A percentile compares a stretch with the other conserved stretches of the same genome.
These are phyloP conservation scores for Calonectris borealis DNA, from an alignment of 2,113 vertebrate species.

Conservation along the genomic window DNA sequence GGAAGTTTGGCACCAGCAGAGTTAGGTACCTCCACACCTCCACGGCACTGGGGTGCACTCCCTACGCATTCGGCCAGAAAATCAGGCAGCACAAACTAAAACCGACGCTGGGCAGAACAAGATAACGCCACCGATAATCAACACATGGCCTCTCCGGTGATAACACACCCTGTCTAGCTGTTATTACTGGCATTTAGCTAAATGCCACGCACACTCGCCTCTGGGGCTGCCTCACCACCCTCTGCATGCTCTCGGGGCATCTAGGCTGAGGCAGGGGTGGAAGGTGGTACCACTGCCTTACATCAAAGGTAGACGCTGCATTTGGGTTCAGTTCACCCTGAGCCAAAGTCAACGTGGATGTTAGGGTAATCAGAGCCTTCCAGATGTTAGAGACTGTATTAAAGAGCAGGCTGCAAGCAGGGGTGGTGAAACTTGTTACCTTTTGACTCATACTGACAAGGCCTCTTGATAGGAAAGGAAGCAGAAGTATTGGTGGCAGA, in stretches of 20 bases:
- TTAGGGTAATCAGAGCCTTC: background rate
- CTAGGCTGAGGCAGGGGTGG: background rate
- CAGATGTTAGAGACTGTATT: background rate
- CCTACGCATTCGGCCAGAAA: background rate
- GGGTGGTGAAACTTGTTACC: background rate
- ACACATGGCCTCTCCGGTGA: accelerated
- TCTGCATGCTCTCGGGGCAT: background rate
- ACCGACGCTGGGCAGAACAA: background rate
- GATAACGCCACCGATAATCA: background rate
- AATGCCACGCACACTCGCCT: accelerated
- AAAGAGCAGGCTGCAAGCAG: background rate
- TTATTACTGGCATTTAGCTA: background rate
- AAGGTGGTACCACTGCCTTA: background rate
- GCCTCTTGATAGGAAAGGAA: background rate
- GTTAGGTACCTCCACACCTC: background rate
- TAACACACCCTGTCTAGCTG: background rate
- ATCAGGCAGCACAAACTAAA: background rate
- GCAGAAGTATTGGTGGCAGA: background rate
- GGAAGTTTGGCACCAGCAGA: background rate
- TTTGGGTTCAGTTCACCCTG: background rate
- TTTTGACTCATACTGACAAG: background rate
- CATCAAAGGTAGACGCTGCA: background rate
- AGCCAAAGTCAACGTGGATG: background rate
- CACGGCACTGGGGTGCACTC: background rate
- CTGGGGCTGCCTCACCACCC: background rate